These are phyloP conservation scores for Chiloscyllium punctatum DNA, from an alignment of 2,797 vertebrate genomes.

Conservation along the genomic window DNA sequence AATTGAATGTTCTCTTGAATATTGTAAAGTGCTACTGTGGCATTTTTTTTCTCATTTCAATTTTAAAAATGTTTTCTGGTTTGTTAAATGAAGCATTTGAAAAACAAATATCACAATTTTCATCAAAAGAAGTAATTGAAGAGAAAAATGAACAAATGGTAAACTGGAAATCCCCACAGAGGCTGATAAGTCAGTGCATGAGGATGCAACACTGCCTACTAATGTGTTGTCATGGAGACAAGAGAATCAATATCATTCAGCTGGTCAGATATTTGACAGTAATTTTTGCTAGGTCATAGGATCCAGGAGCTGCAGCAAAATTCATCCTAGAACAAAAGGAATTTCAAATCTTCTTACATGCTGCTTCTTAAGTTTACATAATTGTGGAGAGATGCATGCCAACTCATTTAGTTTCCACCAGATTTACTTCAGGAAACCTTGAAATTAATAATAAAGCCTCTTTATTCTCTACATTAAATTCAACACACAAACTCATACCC, in stretches of 20 bases:
- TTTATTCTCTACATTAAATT: background rate
- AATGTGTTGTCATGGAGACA: constrained; percentile 64
- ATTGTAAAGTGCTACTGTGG: background rate
- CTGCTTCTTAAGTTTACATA: background rate
- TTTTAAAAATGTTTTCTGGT: background rate
- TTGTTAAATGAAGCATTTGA: constrained; percentile 25
- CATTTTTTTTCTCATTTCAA: background rate
- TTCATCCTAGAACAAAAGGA: constrained; percentile 47
- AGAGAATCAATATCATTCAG: constrained; percentile 57
- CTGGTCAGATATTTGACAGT: constrained; percentile 62
- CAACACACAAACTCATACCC: background rate
- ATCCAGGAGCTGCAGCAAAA: constrained; percentile 58
- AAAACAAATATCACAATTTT: constrained; percentile 55
- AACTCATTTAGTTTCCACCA: background rate
- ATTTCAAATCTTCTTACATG: background rate
- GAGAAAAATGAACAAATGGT: constrained; percentile 63
- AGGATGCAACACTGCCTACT: constrained; percentile 56
- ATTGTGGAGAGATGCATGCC: background rate
- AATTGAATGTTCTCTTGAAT: background rate
- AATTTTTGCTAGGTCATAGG: constrained; percentile 68
- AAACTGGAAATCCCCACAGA: constrained; percentile 54
- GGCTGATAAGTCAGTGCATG: constrained; percentile 55
- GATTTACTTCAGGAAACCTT: background rate
- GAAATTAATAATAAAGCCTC: too few relatives aligned
- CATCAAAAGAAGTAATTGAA: constrained; percentile 64